phyloP scores from a whole-genome alignment of 1,140 invertebrate genomes.

The Drosophila ogumai region DNA sequence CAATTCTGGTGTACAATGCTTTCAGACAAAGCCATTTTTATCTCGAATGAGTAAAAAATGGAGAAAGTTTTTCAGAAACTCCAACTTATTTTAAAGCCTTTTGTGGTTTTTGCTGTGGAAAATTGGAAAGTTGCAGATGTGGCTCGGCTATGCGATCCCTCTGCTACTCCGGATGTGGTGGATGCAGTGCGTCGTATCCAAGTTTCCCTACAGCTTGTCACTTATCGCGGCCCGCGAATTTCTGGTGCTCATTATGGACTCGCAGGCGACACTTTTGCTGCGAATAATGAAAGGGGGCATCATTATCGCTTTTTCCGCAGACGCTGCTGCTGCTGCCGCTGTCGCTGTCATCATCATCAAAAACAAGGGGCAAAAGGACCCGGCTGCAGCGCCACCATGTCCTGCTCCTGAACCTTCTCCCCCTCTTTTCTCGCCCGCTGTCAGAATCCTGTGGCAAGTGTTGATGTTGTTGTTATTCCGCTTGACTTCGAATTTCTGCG shows the following conservation, averaged over 20 bases:
- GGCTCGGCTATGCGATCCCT: conserved; percentile 8
- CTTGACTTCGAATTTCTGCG: conserved; percentile 62
- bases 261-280: conserved; percentile 60
- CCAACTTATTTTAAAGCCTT: not conserved
- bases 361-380: conserved; percentile 53
- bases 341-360: conserved; percentile 67
- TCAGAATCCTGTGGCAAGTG: conserved; percentile 56
- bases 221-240: conserved; percentile 62
- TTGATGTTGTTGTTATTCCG: conserved; percentile 69
- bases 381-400: conserved; percentile 10
- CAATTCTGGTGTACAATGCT: not conserved
- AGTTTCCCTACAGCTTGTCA: conserved; percentile 43
- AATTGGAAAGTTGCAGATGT: not conserved
- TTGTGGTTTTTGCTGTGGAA: not conserved
- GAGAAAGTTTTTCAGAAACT: not conserved
- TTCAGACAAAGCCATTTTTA: not conserved
- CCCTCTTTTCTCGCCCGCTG: not conserved
- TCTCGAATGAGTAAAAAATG: not conserved
- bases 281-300: conserved; percentile 60
- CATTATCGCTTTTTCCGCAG: conserved; percentile 59
- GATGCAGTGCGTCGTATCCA: conserved; percentile 3
- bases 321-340: conserved; percentile 13
- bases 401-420: not conserved
- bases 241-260: conserved; percentile 67
- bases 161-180: conserved; percentile 6